Evolutionary conservation across 2,113 vertebrate species (phyloP), one percentile per base, ranked within the genome.

Genomic region (Nansenia antarctica): DNA sequence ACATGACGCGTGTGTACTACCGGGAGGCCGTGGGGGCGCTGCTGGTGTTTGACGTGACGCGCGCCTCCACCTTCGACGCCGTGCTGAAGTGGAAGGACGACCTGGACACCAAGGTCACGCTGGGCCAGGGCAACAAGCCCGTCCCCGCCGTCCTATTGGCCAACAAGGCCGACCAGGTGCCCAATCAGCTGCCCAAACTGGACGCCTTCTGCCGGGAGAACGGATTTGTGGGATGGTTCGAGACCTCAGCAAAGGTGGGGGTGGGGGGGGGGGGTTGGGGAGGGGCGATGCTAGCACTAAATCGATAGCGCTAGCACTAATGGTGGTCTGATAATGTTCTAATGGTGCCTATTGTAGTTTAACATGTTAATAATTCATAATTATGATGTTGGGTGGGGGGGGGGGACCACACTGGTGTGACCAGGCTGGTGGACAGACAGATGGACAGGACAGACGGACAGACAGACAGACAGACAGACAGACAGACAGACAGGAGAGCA

Each of bases 1-100:
- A 94, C 86, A 94, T 94, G 93, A 94, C 93, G 6, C 89, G 92
- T 3, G 91, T 94, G 52, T 94, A 94, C 67, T 94, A 94, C 84
- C 74, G 92, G 49, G 92, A 94, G 79, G 93, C 93, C 0, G 92
- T 94, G 18, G 93, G 93, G 31, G 93, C 93, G 0, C 67, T 94
- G 73, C 88, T 94, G 79, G 92, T 94, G 72, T 94, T 93, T 30
- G 93, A 94, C 45, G 88, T 94, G 78, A 92, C 92, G 0, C 85
- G 92, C 18, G 84, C 86, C 11, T 92, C 93, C 29, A 94, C 93
- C 0, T 92, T 94, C 0, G 87, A 94, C 0, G 91, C 92, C 0
- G 92, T 94, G 72, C 76, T 90, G 22, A 94, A 92, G 79, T 94
- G 93, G 92, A 94, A 94, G 65, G 87, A 88, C 2, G 93, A 94